These are phyloP conservation scores for Drosophila arawakana DNA, from an alignment of 1,140 invertebrate species.

Conservation along the genomic window DNA sequence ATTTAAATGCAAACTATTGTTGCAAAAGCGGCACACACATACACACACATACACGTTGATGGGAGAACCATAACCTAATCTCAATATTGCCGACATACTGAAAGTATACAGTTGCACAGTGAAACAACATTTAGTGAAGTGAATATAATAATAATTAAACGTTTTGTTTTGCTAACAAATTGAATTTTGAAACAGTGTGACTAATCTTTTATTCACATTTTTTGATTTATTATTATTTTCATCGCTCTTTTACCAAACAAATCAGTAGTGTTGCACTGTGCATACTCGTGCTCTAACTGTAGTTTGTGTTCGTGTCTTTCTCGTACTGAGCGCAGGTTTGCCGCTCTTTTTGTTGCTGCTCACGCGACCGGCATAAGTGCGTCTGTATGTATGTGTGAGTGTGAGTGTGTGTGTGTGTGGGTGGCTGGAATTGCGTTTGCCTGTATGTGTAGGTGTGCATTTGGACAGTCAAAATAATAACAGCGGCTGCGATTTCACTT, in stretches of 20 bases:
- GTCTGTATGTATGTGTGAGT: constrained; percentile 22
- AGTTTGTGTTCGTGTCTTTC: constrained; percentile 40
- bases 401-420: constrained; percentile 4
- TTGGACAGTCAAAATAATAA: constrained; percentile 67
- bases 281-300: constrained; percentile 18
- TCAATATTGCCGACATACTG: constrained; percentile 64
- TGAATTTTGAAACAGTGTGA: too few species aligned
- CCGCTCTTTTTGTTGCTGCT: constrained; percentile 64
- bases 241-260: background rate
- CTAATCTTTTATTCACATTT: too few species aligned
- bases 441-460: constrained; percentile 34
- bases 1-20: constrained; percentile 25
- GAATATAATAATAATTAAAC: background rate
- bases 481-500: constrained; percentile 70
- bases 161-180: too few species aligned
- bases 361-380: constrained; percentile 40
- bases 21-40: constrained; percentile 28
- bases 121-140: background rate
- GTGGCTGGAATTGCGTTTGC: constrained; percentile 16
- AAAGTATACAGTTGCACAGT: constrained; percentile 30
- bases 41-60: constrained; percentile 18
- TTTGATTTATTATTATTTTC: too few species aligned
- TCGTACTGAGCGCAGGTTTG: constrained; percentile 66
- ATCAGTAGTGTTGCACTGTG: constrained; percentile 5
- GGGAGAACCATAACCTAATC: constrained; percentile 74